These are phyloP conservation scores for Crocuta crocuta DNA, from an alignment of 2,113 vertebrate species.

Conservation along the genomic window DNA sequence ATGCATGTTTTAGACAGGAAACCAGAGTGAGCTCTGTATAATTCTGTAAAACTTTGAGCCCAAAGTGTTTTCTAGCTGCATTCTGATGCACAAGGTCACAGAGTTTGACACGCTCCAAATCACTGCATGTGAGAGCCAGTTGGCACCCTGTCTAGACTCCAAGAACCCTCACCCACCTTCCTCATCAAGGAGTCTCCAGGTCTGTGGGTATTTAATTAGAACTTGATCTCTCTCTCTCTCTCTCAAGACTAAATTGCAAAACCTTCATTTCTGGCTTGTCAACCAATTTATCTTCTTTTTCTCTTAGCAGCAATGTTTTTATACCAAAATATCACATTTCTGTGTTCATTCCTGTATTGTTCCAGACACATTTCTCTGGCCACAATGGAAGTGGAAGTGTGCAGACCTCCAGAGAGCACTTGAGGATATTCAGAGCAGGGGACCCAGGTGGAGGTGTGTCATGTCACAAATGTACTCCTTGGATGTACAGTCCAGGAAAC, in stretches of 20 bases:
- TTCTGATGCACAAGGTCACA: neutral
- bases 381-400: neutral
- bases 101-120: neutral
- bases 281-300: neutral
- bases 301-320: neutral
- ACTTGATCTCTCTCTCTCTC: neutral
- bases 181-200: neutral
- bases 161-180: neutral
- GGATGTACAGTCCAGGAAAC: neutral
- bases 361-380: neutral
- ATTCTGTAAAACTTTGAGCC: neutral
- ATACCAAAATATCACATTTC: neutral
- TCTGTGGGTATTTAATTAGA: neutral
- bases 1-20: slow-evolving; percentile 23
- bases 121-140: neutral
- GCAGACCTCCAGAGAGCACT: neutral
- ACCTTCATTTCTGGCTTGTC: neutral
- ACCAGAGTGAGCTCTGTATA: neutral
- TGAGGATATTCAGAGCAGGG: neutral
- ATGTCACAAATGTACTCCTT: neutral
- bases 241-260: neutral
- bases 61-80: neutral
- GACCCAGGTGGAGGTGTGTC: neutral
- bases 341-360: neutral
- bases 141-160: neutral